Evolutionary conservation across 1,140 invertebrate genomes (phyloP).

Genomic region (Hermetia illucens): DNA sequence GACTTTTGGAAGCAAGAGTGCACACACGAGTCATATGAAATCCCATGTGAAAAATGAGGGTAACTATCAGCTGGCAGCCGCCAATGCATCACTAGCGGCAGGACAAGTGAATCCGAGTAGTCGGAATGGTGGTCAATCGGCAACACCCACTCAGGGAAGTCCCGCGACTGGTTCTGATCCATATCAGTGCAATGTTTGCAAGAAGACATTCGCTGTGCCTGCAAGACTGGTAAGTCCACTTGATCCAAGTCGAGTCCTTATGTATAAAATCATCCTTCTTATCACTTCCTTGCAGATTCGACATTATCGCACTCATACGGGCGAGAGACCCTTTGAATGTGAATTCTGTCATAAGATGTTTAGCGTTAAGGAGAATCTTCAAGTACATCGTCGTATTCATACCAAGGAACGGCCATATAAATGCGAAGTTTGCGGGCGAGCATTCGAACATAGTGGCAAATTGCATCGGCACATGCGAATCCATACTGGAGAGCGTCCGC

Average conservation of each 20-base stretch:
- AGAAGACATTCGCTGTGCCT: conserved; percentile 82
- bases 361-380: conserved; percentile 82
- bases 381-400: conserved; percentile 81
- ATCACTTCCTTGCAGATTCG: conserved; percentile 31
- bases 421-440: conserved; percentile 78
- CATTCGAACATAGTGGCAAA: conserved; percentile 86
- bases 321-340: conserved; percentile 73
- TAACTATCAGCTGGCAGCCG: neutral
- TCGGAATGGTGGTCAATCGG: conserved; percentile 21
- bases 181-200: conserved; percentile 79
- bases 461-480: conserved; percentile 85
- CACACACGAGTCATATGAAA: conserved; percentile 41
- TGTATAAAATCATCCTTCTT: neutral
- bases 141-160: conserved; percentile 16
- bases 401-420: conserved; percentile 69
- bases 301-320: conserved; percentile 83
- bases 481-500: conserved; percentile 83
- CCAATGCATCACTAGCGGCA: neutral
- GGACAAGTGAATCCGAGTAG: conserved; percentile 9
- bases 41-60: conserved; percentile 33
- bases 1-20: conserved; percentile 41
- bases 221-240: conserved; percentile 59
- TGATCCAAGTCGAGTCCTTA: neutral
- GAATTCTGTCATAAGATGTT: conserved; percentile 87
- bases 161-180: conserved; percentile 41